phyloP scores from a whole-genome alignment of 1,140 invertebrate species.

The Caenorhabditis briggsae region DNA sequence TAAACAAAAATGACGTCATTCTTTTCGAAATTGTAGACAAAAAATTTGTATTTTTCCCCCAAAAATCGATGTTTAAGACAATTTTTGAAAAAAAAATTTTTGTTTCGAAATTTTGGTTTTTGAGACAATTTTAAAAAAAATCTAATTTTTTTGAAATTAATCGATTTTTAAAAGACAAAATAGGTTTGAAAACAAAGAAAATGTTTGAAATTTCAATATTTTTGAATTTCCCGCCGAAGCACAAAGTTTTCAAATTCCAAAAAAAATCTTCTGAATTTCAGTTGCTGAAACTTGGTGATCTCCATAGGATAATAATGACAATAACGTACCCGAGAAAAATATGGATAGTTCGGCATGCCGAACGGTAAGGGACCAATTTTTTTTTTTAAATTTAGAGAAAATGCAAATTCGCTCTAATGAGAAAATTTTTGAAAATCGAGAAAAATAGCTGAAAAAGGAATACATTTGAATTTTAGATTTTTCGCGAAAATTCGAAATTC shows the following conservation, averaged over 20 bases:
- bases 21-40: not conserved
- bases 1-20: not conserved
- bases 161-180: no score
- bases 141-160: not conserved
- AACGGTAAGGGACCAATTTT: no score
- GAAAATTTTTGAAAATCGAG: not conserved
- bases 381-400: not conserved
- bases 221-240: no score
- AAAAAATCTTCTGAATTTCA: not conserved
- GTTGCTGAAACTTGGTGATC: slow-evolving; percentile 12
- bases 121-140: no score
- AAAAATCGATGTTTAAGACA: no score
- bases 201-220: no score
- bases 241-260: not conserved
- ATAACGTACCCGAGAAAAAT: slow-evolving; percentile 60
- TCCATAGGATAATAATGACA: slow-evolving; percentile 16
- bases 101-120: not conserved
- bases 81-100: no score
- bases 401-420: not conserved
- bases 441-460: no score
- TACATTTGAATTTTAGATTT: no score
- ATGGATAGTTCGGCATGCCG: slow-evolving; percentile 67
- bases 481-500: no score
- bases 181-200: no score
- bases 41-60: no score